Percentiles rank a stretch among this genome's conserved stretches.
phyloP scores from a whole-genome alignment of 2,888 invertebrate species.

The Malthinus seriepunctatus region DNA sequence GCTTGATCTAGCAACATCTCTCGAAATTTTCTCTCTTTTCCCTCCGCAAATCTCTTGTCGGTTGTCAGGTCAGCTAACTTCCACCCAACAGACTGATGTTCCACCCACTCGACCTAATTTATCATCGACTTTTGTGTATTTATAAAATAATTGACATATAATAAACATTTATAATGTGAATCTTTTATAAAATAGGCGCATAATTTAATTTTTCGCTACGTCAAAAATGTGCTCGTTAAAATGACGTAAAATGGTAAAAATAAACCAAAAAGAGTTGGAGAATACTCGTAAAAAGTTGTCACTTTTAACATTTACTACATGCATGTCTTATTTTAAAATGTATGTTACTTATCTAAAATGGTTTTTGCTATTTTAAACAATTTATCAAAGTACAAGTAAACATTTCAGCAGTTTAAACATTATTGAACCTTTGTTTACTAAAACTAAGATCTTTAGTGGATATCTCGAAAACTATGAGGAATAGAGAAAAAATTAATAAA shows the following conservation, averaged over 20 bases:
- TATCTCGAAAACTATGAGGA: too few species aligned
- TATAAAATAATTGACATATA: slow-evolving; percentile 29
- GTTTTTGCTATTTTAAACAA: too few species aligned
- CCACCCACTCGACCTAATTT: slow-evolving; percentile 32
- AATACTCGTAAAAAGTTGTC: slow-evolving; percentile 14
- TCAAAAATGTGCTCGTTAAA: slow-evolving; percentile 24
- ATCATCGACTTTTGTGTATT: slow-evolving; percentile 28
- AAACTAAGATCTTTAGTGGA: too few species aligned
- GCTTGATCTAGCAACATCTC: slow-evolving; percentile 38
- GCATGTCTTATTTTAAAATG: too few species aligned
- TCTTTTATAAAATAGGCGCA: slow-evolving; percentile 23
- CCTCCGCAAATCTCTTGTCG: slow-evolving; percentile 40
- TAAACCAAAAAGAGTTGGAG: slow-evolving; percentile 17
- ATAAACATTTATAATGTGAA: slow-evolving; percentile 25
- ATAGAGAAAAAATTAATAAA: too few species aligned
- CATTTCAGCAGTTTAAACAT: too few species aligned
- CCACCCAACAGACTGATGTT: slow-evolving; percentile 36
- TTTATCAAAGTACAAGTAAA: too few species aligned
- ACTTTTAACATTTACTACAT: too few species aligned
- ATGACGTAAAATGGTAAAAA: slow-evolving; percentile 24
- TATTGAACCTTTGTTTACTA: too few species aligned
- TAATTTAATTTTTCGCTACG: slow-evolving; percentile 29
- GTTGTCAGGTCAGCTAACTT: slow-evolving; percentile 38
- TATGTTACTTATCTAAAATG: too few species aligned
- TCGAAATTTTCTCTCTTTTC: slow-evolving; percentile 32